Conservation (phyloP, 1,140 invertebrate genomes). For the Drosophila nasuta region DNA sequence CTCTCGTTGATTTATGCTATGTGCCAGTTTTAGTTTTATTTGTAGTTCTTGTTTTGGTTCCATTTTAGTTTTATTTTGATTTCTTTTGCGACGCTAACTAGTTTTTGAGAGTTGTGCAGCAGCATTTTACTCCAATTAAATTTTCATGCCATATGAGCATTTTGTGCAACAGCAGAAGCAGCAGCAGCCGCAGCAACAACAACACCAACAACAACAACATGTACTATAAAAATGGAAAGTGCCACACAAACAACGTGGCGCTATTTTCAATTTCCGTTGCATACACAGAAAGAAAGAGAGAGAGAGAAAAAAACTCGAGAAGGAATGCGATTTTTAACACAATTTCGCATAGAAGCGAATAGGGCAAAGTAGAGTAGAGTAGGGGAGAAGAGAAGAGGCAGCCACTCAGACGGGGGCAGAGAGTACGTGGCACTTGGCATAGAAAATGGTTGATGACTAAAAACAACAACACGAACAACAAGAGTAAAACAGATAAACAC, state of each 20-base stretch:
- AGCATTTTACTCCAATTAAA: conserved; percentile 82
- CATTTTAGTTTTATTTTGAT: conserved; percentile 31
- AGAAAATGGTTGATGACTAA: conserved; percentile 59
- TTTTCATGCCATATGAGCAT: conserved; percentile 80
- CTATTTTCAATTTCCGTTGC: conserved; percentile 78
- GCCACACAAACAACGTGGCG: conserved; percentile 63
- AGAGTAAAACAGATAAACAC: conserved; percentile 7
- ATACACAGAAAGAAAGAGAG: conserved; percentile 2
- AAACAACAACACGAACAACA: conserved; percentile 57
- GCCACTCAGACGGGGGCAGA: conserved; percentile 17
- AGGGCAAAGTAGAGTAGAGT: background rate
- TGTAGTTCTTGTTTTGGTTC: conserved; percentile 18
- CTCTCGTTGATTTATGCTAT: conserved; percentile 49
- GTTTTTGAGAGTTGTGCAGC: conserved; percentile 75
- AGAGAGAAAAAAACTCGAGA: conserved; percentile 28
- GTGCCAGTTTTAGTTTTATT: conserved; percentile 49
- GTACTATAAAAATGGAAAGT: conserved; percentile 46
- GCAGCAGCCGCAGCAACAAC: conserved; percentile 2
- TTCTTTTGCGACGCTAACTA: conserved; percentile 63
- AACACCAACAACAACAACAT: conserved; percentile 39
- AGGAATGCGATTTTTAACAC: conserved; percentile 78
- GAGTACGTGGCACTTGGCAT: conserved; percentile 55
- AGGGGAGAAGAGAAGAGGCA: no score
- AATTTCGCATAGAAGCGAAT: conserved; percentile 58
- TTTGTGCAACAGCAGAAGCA: conserved; percentile 47